Percentiles rank a stretch among this genome's conserved stretches.
These are phyloP conservation scores for Trissolcus basalis DNA, from an alignment of 1,140 invertebrate genomes.

Conservation along the genomic window DNA sequence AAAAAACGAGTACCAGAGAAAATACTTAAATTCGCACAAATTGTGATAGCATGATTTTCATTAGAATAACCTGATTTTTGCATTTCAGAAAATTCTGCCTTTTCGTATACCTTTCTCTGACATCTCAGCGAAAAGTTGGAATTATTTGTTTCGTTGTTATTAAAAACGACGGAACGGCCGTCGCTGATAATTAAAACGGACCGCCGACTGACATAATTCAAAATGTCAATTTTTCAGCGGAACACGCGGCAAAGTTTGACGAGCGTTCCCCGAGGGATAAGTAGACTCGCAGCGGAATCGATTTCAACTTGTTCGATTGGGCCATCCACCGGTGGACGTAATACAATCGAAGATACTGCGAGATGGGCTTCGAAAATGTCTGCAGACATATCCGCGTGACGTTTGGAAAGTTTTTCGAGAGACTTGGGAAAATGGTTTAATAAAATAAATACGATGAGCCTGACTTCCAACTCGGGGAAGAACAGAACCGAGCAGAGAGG, in stretches of 20 bases:
- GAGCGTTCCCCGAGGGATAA: conserved; percentile 45
- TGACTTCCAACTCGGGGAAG: conserved; percentile 57
- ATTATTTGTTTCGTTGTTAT: not conserved
- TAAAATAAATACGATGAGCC: conserved; percentile 76
- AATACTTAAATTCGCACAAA: too few species aligned
- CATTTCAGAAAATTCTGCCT: too few species aligned
- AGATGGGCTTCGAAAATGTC: conserved; percentile 59
- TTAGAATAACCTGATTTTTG: too few species aligned
- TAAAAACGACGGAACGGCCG: not conserved
- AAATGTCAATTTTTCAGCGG: conserved; percentile 55
- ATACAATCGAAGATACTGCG: conserved; percentile 60
- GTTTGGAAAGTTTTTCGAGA: conserved; percentile 65
- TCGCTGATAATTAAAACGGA: conserved; percentile 31
- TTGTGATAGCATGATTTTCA: too few species aligned
- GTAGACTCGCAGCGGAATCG: conserved; percentile 48
- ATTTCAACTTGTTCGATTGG: conserved; percentile 59
- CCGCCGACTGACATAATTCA: conserved; percentile 37
- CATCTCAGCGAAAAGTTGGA: not conserved
- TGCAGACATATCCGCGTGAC: conserved; percentile 54
- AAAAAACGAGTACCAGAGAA: conserved; percentile 9
- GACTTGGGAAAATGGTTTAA: conserved; percentile 72
- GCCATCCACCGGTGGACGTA: conserved; percentile 50
- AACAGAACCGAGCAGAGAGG: conserved; percentile 36
- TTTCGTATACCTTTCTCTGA: too few species aligned
- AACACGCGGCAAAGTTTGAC: conserved; percentile 48